A percentile compares a stretch with the other conserved stretches of the same genome.
phyloP scores from a whole-genome alignment of 2,888 invertebrate genomes.

The Ellobium chinense region DNA sequence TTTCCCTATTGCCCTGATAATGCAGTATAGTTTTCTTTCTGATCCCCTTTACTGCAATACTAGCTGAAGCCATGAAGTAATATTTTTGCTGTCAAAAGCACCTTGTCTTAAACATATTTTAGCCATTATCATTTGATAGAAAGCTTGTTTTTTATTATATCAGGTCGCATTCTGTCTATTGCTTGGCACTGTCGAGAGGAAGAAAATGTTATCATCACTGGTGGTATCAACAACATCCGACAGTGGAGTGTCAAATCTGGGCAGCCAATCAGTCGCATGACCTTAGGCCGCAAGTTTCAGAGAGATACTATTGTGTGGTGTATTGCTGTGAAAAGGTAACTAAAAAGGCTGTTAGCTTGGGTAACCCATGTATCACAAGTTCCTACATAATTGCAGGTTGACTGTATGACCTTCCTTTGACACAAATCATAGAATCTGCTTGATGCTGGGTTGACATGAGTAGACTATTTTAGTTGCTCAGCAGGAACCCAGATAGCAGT shows the following conservation, averaged over 20 bases:
- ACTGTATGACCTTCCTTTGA: no score
- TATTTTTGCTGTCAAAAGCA: background rate
- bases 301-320: slow-evolving; percentile 90
- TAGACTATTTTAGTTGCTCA: no score
- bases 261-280: slow-evolving; percentile 90
- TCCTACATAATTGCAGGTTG: no score
- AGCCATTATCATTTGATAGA: background rate
- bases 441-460: no score
- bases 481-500: slow-evolving; percentile 85
- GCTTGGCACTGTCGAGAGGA: slow-evolving; percentile 86
- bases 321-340: slow-evolving; percentile 84
- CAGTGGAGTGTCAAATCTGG: slow-evolving; percentile 93
- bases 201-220: slow-evolving; percentile 85
- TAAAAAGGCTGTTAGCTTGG: no score
- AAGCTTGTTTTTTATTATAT: background rate
- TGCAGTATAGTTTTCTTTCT: no score
- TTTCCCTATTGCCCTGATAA: no score
- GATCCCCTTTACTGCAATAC: no score
- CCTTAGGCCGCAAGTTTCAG: slow-evolving; percentile 84
- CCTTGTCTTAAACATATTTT: background rate
- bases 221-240: slow-evolving; percentile 89
- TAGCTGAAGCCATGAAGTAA: background rate
- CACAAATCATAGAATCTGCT: no score
- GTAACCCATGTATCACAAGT: no score
- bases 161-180: slow-evolving; percentile 89